A percentile compares a stretch with the other conserved stretches of the same genome.
Conservation (phyloP, 2,888 invertebrate species). For the Polyommatus iphigenia region DNA sequence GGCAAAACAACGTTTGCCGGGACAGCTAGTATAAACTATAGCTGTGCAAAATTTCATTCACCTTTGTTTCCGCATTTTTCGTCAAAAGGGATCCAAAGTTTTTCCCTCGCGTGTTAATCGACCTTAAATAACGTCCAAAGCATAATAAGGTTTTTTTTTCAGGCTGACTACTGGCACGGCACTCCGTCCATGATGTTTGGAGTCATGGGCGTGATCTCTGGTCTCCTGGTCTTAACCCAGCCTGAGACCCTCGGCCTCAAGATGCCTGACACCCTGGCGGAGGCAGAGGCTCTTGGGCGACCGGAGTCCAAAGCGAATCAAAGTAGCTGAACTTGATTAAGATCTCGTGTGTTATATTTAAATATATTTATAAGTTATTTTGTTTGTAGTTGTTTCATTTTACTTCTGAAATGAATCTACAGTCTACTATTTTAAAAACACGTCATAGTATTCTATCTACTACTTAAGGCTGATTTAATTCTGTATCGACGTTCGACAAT, state of each 20-base stretch:
- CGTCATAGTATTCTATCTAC: too few species aligned
- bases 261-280: slow-evolving; percentile 81
- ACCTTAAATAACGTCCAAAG: background rate
- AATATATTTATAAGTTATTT: background rate
- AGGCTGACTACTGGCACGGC: slow-evolving; percentile 60
- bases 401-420: background rate
- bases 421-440: background rate
- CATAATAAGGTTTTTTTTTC: slow-evolving; percentile 37
- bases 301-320: slow-evolving; percentile 33
- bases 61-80: too few species aligned
- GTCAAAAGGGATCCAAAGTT: too few species aligned
- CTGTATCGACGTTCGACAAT: too few species aligned
- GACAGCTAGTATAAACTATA: too few species aligned
- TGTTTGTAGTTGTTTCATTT: background rate
- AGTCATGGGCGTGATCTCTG: slow-evolving; percentile 73
- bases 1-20: too few species aligned
- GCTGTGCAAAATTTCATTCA: too few species aligned
- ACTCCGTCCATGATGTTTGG: slow-evolving; percentile 80
- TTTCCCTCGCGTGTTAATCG: too few species aligned
- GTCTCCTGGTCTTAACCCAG: slow-evolving; percentile 76
- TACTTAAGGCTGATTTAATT: too few species aligned
- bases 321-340: slow-evolving; percentile 10
- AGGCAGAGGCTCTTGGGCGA: slow-evolving; percentile 70
- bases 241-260: slow-evolving; percentile 82
- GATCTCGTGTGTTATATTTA: background rate